These are phyloP conservation scores for Hydrophis major DNA, from an alignment of 2,797 vertebrate species.

Conservation along the genomic window DNA sequence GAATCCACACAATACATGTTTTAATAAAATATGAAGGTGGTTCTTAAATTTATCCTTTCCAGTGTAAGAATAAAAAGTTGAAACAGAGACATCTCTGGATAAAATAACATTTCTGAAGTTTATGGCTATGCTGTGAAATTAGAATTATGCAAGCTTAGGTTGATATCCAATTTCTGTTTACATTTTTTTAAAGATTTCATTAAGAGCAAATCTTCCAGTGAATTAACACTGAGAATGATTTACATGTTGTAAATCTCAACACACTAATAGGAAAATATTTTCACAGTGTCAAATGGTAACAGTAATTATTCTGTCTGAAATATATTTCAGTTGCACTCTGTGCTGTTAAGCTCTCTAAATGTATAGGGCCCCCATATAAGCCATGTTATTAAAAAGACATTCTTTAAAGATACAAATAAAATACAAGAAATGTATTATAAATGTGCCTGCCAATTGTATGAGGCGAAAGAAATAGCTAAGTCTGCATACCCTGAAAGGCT, in stretches of 20 bases:
- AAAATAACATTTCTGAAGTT: slow-evolving; percentile 62
- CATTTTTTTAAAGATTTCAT: slow-evolving; percentile 47
- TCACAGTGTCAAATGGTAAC: slow-evolving; percentile 46
- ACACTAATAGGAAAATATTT: slow-evolving; percentile 50
- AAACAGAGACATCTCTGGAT: slow-evolving; percentile 55
- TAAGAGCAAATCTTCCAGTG: slow-evolving; percentile 47
- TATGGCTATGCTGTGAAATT: slow-evolving; percentile 63
- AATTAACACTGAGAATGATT: slow-evolving; percentile 51
- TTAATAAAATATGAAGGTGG: slow-evolving; percentile 63
- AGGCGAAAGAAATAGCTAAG: slow-evolving; percentile 13
- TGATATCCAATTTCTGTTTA: slow-evolving; percentile 61
- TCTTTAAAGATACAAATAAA: slow-evolving; percentile 34
- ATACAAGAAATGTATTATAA: slow-evolving; percentile 44
- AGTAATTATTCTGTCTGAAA: slow-evolving; percentile 51
- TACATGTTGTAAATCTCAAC: slow-evolving; percentile 52
- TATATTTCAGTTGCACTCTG: slow-evolving; percentile 37
- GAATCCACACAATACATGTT: slow-evolving; percentile 62
- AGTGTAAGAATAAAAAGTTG: slow-evolving; percentile 65
- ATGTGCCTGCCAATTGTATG: slow-evolving; percentile 34
- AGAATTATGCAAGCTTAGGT: slow-evolving; percentile 53
- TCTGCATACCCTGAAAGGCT: slow-evolving; percentile 87
- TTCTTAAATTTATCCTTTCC: slow-evolving; percentile 57
- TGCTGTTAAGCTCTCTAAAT: slow-evolving; percentile 41
- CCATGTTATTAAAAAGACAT: slow-evolving; percentile 46
- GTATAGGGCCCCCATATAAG: slow-evolving; percentile 45